Evolutionary conservation across 2,888 invertebrate species (phyloP).

Genomic region (Aphodius sticticus): DNA sequence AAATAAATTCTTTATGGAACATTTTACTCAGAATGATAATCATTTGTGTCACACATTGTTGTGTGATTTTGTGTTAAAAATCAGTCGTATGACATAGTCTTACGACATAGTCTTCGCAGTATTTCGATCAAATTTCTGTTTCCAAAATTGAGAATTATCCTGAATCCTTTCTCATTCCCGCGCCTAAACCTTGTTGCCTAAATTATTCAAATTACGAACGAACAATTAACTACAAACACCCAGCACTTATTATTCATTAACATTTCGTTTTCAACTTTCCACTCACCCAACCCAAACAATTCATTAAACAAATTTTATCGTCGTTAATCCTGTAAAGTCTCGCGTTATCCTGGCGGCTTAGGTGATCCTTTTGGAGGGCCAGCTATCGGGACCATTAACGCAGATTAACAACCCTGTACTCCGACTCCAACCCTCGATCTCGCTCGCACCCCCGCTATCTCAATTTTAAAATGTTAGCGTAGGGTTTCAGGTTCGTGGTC

Average conservation of each 20-base stretch:
- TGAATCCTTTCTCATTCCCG: no score
- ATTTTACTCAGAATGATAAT: no score
- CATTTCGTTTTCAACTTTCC: neutral
- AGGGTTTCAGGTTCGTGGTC: neutral
- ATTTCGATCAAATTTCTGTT: no score
- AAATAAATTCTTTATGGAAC: no score
- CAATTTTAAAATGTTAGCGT: neutral
- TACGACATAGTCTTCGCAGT: no score
- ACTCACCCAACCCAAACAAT: neutral
- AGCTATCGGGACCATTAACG: conserved; percentile 4
- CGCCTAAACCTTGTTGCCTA: no score
- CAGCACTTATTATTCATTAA: neutral
- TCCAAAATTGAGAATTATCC: no score
- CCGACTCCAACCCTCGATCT: neutral
- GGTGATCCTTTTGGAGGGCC: neutral
- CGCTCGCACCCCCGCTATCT: neutral
- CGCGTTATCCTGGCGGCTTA: neutral
- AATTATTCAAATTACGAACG: neutral
- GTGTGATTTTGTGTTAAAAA: no score
- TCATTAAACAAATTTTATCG: neutral
- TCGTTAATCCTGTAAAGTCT: neutral
- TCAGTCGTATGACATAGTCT: no score
- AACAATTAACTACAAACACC: neutral
- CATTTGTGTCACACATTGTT: no score
- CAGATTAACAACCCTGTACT: conserved; percentile 4